Base-by-base conservation (phyloP, 1,140 invertebrate species). In the Meloidogyne chitwoodi region DNA sequence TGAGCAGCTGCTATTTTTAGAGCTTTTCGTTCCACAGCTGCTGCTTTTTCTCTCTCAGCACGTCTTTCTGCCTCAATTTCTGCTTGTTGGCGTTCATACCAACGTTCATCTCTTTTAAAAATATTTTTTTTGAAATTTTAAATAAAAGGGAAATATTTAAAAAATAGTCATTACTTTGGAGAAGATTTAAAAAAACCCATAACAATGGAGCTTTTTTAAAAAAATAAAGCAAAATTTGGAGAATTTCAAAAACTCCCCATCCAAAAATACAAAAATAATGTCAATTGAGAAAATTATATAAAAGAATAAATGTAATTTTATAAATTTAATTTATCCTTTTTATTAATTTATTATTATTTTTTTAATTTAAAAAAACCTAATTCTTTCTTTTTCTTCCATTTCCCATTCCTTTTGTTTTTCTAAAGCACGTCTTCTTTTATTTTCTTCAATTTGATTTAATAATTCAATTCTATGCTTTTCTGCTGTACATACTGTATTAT, bases 401-500 rank as follows among this genome's bases (percentile, higher is more conserved):
- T 85, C 79, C 81, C 82, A 83, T 41, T 83, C 82, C 31, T 73
- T 74, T 26, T 81, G 70, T 70, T 83, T 83, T 61, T 85, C 84
- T 38, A 83, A 56, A 2, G 63, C 61, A 41, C 81, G 79, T 29
- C 84, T 31, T 56, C 76, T 56, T 41, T 76, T 70, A 38, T 83
- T 83, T 22, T 85, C 82, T 64, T 83, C 83, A 67, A 83, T 83
- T 75, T 83, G 82, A 27, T 68, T 41, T 31, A 83, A 63, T 22
- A 83, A 71, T 34, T 83, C 82, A 12, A 74, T 10, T 29, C 76
- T 74, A 56, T 83, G 82, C 24, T 75, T 77, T 75, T 83, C 82
- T 81, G 76, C 16, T 83, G 65, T 27, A 81, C 74, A n/a, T n/a
- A n/a, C 22, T 31, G 19, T 14, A 68, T 62, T 62, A 22, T 22